These are phyloP conservation scores for Listronotus bonariensis DNA, from an alignment of 1,140 invertebrate species.

Conservation along the genomic window DNA sequence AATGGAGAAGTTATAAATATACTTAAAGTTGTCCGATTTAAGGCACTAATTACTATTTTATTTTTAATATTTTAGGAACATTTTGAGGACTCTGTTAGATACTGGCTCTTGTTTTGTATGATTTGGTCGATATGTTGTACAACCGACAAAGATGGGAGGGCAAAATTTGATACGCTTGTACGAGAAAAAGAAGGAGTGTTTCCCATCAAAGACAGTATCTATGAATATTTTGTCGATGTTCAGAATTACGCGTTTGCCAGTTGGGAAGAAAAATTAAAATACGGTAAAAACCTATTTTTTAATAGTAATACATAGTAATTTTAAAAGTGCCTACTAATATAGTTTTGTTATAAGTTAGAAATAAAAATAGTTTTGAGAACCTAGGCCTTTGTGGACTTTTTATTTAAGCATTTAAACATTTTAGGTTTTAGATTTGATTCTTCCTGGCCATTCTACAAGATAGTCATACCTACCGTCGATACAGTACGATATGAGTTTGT, in stretches of 20 bases:
- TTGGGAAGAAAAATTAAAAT: slow-evolving; percentile 75
- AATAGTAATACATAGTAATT: too few species aligned
- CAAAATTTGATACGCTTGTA: slow-evolving; percentile 78
- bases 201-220: slow-evolving; percentile 82
- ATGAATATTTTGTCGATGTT: slow-evolving; percentile 83
- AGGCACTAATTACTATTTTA: too few species aligned
- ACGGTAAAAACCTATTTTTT: slow-evolving; percentile 49
- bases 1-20: too few species aligned
- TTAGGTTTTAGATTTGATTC: slow-evolving; percentile 72
- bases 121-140: slow-evolving; percentile 83
- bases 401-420: neutral
- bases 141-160: slow-evolving; percentile 78
- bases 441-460: slow-evolving; percentile 77
- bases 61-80: slow-evolving; percentile 51
- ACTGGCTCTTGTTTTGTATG: slow-evolving; percentile 80
- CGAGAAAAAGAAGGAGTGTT: slow-evolving; percentile 82
- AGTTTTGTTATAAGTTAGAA: too few species aligned
- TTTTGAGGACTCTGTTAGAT: slow-evolving; percentile 68
- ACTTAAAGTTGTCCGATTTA: too few species aligned
- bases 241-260: slow-evolving; percentile 68
- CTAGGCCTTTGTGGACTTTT: too few species aligned
- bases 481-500: slow-evolving; percentile 79
- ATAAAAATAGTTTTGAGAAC: too few species aligned
- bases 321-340: too few species aligned
- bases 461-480: slow-evolving; percentile 83